Evolutionary conservation across 2,888 invertebrate genomes (phyloP).

Genomic region (Lottia scabra): DNA sequence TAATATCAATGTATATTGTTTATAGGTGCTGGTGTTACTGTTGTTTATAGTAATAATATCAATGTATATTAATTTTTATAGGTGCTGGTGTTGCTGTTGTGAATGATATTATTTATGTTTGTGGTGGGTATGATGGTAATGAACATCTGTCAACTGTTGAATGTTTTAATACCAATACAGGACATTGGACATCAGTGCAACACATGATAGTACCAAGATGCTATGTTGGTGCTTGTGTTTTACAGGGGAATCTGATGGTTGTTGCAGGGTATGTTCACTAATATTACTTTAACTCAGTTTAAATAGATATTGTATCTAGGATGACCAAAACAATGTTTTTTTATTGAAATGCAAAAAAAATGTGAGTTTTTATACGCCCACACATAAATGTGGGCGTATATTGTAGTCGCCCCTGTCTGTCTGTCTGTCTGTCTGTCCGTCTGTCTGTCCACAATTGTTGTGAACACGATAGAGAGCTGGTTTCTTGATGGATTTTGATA

Average conservation of each 20-base stretch:
- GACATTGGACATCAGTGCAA: slow-evolving; percentile 61
- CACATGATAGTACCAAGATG: slow-evolving; percentile 65
- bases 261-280: slow-evolving; percentile 61
- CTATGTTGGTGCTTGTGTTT: slow-evolving; percentile 67
- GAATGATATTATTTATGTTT: slow-evolving; percentile 65
- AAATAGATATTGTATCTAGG: background rate
- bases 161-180: slow-evolving; percentile 60
- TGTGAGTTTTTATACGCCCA: no score
- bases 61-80: slow-evolving; percentile 19
- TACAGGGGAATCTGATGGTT: slow-evolving; percentile 65
- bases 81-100: slow-evolving; percentile 68
- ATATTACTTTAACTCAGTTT: no score
- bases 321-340: background rate
- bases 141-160: slow-evolving; percentile 66
- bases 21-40: no score
- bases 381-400: no score
- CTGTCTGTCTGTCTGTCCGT: no score
- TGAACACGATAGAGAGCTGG: no score
- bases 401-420: no score
- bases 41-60: no score
- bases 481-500: no score
- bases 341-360: no score
- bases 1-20: no score
- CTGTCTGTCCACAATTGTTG: no score
- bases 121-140: slow-evolving; percentile 67